Conservation (phyloP, 2,797 vertebrate species). For the Urophycis tenuis region DNA sequence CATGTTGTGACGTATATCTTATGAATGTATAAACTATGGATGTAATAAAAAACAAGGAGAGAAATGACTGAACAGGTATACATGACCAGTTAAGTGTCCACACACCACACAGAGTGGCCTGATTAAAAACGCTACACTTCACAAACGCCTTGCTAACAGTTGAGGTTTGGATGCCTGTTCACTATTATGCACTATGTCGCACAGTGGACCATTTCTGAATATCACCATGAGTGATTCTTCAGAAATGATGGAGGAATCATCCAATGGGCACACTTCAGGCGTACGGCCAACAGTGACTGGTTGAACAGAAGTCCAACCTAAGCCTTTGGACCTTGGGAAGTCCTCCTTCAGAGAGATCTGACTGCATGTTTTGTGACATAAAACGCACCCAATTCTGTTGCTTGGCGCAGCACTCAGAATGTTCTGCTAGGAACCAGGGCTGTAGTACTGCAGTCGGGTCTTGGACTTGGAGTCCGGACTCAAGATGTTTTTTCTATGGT, state of each 20-base stretch:
- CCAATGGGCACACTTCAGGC: not conserved
- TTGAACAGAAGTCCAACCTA: not conserved
- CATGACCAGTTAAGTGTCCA: not conserved
- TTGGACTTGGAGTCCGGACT: too few species aligned
- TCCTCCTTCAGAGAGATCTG: not conserved
- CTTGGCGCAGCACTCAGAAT: not conserved
- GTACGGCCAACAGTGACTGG: not conserved
- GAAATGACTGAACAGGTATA: not conserved
- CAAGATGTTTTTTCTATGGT: too few species aligned
- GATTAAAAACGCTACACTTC: not conserved
- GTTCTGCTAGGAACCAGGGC: not conserved
- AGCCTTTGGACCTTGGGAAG: not conserved
- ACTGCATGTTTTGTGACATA: not conserved
- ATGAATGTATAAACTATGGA: slow-evolving; percentile 2
- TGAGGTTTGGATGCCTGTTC: not conserved
- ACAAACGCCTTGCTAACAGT: too few species aligned
- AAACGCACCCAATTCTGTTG: not conserved
- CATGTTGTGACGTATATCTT: not conserved
- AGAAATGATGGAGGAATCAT: not conserved
- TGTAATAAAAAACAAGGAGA: not conserved
- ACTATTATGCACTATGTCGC: not conserved
- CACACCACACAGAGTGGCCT: not conserved
- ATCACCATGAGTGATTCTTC: not conserved
- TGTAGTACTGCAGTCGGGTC: too few species aligned
- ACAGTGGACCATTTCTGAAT: not conserved